Conservation (phyloP, 2,113 vertebrate species). For the Bucco capensis region DNA sequence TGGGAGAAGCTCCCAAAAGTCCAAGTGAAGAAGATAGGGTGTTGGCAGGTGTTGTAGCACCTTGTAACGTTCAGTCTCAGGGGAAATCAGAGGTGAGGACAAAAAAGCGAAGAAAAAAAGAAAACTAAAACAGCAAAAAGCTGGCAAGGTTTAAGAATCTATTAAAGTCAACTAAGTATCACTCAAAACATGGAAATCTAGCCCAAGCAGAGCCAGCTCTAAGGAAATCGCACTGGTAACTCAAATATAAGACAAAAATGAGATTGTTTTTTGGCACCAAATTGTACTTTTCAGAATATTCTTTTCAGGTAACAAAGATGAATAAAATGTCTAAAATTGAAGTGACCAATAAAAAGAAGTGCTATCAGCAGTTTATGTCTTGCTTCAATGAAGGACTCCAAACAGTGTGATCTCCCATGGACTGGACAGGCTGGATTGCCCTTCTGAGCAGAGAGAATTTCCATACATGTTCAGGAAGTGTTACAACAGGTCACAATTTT, state of each 20-base stretch:
- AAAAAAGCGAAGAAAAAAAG: background rate
- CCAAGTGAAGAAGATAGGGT: background rate
- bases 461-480: rapidly evolving
- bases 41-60: background rate
- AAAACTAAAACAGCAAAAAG: background rate
- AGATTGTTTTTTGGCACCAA: background rate
- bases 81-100: background rate
- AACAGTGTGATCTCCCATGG: background rate
- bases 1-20: background rate
- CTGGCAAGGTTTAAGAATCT: background rate
- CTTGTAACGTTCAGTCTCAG: background rate
- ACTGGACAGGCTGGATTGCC: background rate
- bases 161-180: background rate
- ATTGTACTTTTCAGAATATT: background rate
- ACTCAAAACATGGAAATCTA: background rate
- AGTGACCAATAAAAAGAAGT: background rate
- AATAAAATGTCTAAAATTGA: background rate
- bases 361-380: background rate
- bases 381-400: background rate
- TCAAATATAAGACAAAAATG: background rate
- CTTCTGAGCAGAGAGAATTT: background rate
- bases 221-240: background rate
- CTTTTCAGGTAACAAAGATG: background rate
- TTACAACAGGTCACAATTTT: background rate
- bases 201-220: background rate